Conservation (phyloP, 2,797 vertebrate genomes). For the Arrhamphus sclerolepis region DNA sequence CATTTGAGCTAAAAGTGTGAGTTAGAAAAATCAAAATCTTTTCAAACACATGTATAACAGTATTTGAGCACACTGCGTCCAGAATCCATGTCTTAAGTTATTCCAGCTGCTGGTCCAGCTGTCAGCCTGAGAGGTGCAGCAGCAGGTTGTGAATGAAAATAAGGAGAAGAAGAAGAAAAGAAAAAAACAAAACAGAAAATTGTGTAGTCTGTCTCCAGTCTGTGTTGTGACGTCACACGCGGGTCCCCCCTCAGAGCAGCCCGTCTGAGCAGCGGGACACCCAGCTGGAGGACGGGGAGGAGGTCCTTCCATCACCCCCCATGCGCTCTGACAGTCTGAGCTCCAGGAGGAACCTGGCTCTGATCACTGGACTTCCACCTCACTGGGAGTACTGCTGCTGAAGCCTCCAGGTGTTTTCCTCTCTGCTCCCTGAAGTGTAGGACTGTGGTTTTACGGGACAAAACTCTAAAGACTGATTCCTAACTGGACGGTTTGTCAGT, state of each 20-base stretch:
- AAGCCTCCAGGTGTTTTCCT: neutral
- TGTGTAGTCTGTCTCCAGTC: no score
- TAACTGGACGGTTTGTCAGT: slow-evolving; percentile 55
- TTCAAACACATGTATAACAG: no score
- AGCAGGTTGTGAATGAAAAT: no score
- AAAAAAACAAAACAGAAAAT: no score
- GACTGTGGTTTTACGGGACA: slow-evolving; percentile 5
- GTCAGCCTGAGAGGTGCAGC: no score
- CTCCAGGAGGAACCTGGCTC: slow-evolving; percentile 52
- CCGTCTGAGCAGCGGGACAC: slow-evolving; percentile 55
- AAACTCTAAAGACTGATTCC: slow-evolving; percentile 18
- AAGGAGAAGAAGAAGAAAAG: no score
- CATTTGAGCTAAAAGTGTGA: no score
- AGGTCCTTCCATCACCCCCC: slow-evolving; percentile 71
- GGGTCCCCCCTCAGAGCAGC: slow-evolving; percentile 35
- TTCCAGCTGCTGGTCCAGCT: no score
- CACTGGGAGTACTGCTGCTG: slow-evolving; percentile 39
- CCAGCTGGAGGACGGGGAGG: slow-evolving; percentile 72
- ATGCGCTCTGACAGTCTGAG: slow-evolving; percentile 63
- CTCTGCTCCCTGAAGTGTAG: neutral
- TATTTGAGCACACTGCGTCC: no score
- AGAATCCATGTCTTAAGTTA: no score
- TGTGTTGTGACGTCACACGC: slow-evolving; percentile 56
- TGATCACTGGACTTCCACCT: slow-evolving; percentile 43
- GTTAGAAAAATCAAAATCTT: no score